phyloP scores from a whole-genome alignment of 2,888 invertebrate genomes.

The Unio delphinus region DNA sequence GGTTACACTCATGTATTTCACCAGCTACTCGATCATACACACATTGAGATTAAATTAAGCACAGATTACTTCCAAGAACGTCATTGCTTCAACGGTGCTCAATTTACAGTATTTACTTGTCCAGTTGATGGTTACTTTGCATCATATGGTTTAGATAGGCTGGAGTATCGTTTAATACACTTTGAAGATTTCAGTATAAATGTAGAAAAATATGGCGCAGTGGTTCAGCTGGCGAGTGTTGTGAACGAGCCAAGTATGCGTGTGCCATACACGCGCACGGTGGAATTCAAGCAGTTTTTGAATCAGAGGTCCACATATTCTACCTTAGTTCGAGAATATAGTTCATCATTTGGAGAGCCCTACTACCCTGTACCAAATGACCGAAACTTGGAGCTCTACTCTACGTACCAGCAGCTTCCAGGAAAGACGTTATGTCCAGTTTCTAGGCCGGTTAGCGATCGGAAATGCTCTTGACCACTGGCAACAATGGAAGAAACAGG shows the following conservation, averaged over 20 bases:
- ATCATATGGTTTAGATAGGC: background rate
- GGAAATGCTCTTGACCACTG: constrained; percentile 7
- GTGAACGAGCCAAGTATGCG: constrained; percentile 10
- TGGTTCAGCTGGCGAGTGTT: background rate
- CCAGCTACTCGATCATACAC: constrained; percentile 5
- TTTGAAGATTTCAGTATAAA: constrained; percentile 1
- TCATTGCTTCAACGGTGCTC: no score
- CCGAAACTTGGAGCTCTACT: constrained; percentile 1
- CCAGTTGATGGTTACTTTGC: constrained; percentile 8
- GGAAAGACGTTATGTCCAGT: background rate
- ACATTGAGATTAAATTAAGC: background rate
- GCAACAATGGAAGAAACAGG: background rate
- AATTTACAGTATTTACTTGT: background rate
- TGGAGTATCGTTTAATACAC: constrained; percentile 5
- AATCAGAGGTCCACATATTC: constrained; percentile 1
- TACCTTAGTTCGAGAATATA: constrained; percentile 3
- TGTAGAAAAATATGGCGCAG: background rate
- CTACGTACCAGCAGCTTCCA: background rate
- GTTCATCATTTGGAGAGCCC: constrained; percentile 4
- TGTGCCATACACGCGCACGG: background rate
- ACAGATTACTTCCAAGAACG: constrained; percentile 1
- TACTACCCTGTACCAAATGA: constrained; percentile 13
- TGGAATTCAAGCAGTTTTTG: constrained; percentile 12
- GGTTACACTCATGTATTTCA: constrained; percentile 6
- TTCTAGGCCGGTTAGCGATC: constrained; percentile 10